phyloP scores from a whole-genome alignment of 2,797 vertebrate species.

The Catamblyrhynchus diadema region DNA sequence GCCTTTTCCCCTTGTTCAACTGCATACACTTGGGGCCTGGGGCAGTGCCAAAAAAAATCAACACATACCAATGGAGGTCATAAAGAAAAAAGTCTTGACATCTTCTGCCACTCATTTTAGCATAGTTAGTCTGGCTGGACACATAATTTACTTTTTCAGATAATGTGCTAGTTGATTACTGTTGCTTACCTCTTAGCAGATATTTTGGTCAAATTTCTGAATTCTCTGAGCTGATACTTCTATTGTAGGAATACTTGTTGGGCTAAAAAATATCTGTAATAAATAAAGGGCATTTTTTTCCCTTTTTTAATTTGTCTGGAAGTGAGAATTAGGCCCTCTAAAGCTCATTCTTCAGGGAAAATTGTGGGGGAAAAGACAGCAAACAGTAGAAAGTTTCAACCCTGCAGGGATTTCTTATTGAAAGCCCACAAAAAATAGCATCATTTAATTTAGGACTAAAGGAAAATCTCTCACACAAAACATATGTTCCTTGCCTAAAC shows the following conservation, averaged over 20 bases:
- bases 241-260: neutral
- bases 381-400: neutral
- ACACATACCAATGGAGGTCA: slow-evolving; percentile 12
- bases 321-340: neutral
- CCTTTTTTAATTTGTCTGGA: neutral
- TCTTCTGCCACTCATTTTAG: slow-evolving; percentile 51
- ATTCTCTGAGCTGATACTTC: neutral
- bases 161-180: neutral
- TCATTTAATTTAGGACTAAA: neutral
- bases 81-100: slow-evolving; percentile 47
- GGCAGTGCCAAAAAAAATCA: slow-evolving; percentile 49
- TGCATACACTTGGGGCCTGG: slow-evolving; percentile 6
- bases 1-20: slow-evolving; percentile 4
- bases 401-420: neutral
- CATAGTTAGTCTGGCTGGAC: neutral
- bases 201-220: neutral
- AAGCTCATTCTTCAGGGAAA: neutral
- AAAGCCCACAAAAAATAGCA: neutral
- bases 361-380: neutral
- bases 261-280: neutral
- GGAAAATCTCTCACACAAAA: neutral
- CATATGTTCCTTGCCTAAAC: neutral
- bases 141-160: slow-evolving; percentile 14
- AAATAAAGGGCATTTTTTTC: neutral
- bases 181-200: neutral